Evolutionary conservation across 2,113 vertebrate species (phyloP).

Genomic region (Oxyura jamaicensis): DNA sequence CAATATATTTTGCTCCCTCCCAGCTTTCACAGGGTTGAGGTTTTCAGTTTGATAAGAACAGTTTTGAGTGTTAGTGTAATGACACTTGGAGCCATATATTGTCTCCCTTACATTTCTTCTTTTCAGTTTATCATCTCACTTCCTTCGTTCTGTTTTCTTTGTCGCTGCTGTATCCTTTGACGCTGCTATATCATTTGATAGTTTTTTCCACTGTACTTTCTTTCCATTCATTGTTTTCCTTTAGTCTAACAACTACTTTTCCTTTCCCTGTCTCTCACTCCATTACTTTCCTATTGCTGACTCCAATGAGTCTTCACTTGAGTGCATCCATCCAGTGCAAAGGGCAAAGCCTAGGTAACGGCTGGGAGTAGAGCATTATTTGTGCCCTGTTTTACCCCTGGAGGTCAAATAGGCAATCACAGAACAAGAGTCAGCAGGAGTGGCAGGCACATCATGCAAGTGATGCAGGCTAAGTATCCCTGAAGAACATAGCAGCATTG

Average conservation of each 20-base stretch:
- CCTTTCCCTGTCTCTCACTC: slow-evolving; percentile 6
- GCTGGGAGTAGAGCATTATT: not conserved
- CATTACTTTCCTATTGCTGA: not conserved
- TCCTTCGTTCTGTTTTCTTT: slow-evolving; percentile 31
- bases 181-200: not conserved
- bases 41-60: not conserved
- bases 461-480: not conserved
- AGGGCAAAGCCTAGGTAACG: not conserved
- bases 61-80: not conserved
- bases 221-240: slow-evolving; percentile 50
- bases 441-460: rapidly evolving
- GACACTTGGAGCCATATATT: not conserved
- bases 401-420: not conserved
- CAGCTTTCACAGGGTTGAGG: not conserved
- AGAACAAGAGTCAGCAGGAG: not conserved
- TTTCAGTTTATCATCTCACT: slow-evolving; percentile 47
- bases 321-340: not conserved
- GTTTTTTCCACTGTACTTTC: slow-evolving; percentile 54
- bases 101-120: slow-evolving; percentile 30
- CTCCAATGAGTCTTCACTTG: not conserved
- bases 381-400: not conserved
- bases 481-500: not conserved
- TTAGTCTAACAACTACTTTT: slow-evolving; percentile 11
- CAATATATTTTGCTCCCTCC: not conserved
- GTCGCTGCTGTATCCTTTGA: not conserved